Evolutionary conservation across 2,797 vertebrate genomes (phyloP).

Genomic region (Tapera naevia): DNA sequence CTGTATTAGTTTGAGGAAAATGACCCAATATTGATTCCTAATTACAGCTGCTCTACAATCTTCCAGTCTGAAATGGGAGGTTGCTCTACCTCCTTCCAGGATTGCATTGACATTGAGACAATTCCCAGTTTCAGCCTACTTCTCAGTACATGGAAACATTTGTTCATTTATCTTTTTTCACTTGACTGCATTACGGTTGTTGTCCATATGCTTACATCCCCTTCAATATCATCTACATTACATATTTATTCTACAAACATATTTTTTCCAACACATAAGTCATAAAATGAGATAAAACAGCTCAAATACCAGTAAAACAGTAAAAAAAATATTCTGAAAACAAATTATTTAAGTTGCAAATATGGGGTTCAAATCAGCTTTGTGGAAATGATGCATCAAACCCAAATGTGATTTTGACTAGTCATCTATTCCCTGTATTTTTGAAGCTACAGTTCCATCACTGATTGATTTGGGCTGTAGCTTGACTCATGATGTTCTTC

Average conservation of each 20-base stretch:
- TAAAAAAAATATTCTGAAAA: background rate
- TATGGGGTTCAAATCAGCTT: background rate
- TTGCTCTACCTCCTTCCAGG: background rate
- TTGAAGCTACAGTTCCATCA: background rate
- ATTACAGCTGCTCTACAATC: background rate
- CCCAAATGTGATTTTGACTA: background rate
- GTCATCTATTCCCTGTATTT: background rate
- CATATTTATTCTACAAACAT: background rate
- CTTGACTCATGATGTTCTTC: background rate
- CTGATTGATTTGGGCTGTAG: background rate
- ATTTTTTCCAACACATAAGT: background rate
- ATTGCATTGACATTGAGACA: background rate
- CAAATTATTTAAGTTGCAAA: background rate
- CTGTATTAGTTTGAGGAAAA: background rate
- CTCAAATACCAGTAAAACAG: background rate
- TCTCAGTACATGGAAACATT: conserved; percentile 6
- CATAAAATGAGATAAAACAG: background rate
- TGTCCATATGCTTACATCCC: background rate
- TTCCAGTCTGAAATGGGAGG: background rate
- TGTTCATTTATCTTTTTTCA: background rate
- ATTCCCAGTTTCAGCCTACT: background rate
- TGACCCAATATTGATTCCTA: background rate
- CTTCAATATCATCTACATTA: background rate
- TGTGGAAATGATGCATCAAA: conserved; percentile 21
- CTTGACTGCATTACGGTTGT: background rate